Conservation (phyloP, 2,888 invertebrate genomes). For the Dromius quadrimaculatus region DNA sequence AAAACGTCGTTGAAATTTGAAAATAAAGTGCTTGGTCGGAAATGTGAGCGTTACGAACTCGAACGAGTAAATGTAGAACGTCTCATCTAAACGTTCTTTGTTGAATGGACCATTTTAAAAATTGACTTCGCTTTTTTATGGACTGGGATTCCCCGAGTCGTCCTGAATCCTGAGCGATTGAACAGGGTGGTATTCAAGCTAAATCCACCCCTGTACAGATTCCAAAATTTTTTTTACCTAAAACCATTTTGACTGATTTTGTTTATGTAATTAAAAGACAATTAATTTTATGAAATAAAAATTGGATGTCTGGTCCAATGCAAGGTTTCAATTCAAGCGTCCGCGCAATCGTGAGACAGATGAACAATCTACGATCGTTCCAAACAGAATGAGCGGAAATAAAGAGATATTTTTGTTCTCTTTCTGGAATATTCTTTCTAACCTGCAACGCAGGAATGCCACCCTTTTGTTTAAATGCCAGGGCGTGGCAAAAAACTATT, state of each 20-base stretch:
- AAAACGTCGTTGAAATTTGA: no score
- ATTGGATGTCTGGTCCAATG: background rate
- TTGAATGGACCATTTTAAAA: slow-evolving; percentile 58
- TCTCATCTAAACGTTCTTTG: slow-evolving; percentile 29
- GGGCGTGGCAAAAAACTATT: no score
- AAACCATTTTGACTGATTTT: background rate
- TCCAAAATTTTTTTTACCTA: background rate
- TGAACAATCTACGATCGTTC: slow-evolving; percentile 33
- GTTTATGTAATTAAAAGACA: background rate
- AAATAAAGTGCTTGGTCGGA: no score
- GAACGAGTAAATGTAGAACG: no score
- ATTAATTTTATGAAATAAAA: no score
- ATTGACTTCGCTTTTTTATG: slow-evolving; percentile 58
- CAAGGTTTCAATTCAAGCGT: background rate
- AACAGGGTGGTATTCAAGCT: background rate
- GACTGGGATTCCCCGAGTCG: slow-evolving; percentile 49
- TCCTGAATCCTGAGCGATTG: slow-evolving; percentile 2
- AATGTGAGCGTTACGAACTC: no score
- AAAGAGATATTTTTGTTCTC: slow-evolving; percentile 12
- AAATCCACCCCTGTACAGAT: background rate
- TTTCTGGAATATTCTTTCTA: background rate
- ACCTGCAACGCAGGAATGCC: no score
- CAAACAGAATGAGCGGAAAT: slow-evolving; percentile 42
- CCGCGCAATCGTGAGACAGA: slow-evolving; percentile 21
- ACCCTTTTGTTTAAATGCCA: no score